Percentiles rank a stretch among this genome's conserved stretches.
These are phyloP conservation scores for Caenorhabditis wallacei DNA, from an alignment of 2,888 invertebrate genomes.

Conservation along the genomic window DNA sequence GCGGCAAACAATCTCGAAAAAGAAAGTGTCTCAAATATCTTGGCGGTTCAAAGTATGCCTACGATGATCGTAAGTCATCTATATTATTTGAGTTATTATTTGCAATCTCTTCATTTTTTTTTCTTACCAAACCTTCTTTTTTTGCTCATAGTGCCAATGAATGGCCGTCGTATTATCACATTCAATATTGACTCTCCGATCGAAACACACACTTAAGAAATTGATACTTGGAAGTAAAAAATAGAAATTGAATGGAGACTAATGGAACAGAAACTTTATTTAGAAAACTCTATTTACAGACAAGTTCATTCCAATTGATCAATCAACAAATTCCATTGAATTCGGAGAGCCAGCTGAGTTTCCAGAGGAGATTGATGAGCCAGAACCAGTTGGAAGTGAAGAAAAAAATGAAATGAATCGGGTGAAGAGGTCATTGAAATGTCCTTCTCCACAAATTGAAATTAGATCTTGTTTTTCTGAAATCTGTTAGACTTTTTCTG, in stretches of 20 bases:
- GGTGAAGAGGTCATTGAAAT: constrained; percentile 55
- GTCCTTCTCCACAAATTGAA: constrained; percentile 55
- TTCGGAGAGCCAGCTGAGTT: constrained; percentile 56
- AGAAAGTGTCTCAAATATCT: constrained; percentile 65
- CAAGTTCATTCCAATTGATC: constrained; percentile 47
- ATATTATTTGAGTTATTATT: constrained; percentile 47
- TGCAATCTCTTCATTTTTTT: constrained; percentile 24
- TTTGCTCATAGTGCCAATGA: constrained; percentile 22
- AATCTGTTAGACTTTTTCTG: constrained; percentile 2
- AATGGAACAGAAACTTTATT: constrained; percentile 11
- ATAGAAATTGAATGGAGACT: constrained; percentile 14
- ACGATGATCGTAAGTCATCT: constrained; percentile 53
- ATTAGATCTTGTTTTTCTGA: constrained; percentile 32
- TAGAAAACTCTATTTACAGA: constrained; percentile 49
- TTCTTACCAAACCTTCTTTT: too few relatives aligned
- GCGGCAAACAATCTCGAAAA: constrained; percentile 69
- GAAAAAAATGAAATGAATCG: constrained; percentile 10
- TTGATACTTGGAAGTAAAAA: constrained; percentile 20
- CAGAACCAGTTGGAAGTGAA: constrained; percentile 36
- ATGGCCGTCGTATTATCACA: constrained; percentile 39
- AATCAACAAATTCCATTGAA: constrained; percentile 41
- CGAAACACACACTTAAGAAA: constrained; percentile 39
- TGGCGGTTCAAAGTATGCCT: constrained; percentile 57
- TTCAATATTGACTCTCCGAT: constrained; percentile 30
- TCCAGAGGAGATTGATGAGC: constrained; percentile 46